These are phyloP conservation scores for Petrocephalus zakoni DNA, from an alignment of 2,113 vertebrate genomes.

Conservation along the genomic window DNA sequence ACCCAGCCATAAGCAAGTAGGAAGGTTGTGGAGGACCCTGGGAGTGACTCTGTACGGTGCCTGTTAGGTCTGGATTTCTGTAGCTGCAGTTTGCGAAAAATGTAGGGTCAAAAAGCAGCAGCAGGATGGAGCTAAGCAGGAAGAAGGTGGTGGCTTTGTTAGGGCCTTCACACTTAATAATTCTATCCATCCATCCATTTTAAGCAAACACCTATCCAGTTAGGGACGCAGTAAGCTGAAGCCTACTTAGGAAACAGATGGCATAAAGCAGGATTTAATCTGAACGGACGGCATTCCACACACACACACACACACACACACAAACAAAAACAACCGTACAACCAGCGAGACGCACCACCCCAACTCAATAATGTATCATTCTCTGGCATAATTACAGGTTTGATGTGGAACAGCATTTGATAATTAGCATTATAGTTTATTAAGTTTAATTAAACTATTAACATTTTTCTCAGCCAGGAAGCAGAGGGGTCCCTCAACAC, in stretches of 20 bases:
- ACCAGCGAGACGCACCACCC: neutral
- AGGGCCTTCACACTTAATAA: neutral
- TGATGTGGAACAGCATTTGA: constrained; percentile 1
- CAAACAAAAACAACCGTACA: too few relatives aligned
- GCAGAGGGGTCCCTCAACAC: neutral
- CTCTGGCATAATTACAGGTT: neutral
- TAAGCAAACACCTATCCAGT: neutral
- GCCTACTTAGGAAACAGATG: neutral
- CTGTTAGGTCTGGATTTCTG: neutral
- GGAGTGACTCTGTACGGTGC: neutral
- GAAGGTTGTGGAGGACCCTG: too few relatives aligned
- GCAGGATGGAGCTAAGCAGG: neutral
- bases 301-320: neutral
- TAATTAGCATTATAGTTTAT: neutral
- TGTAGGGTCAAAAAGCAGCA: neutral
- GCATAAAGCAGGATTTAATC: neutral
- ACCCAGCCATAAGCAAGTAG: too few relatives aligned
- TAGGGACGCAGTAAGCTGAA: neutral
- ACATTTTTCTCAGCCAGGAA: constrained; percentile 1
- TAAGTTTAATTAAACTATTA: constrained; percentile 4
- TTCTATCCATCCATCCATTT: neutral
- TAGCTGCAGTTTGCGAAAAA: neutral
- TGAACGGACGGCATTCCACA: neutral
- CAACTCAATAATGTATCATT: neutral
- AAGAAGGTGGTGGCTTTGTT: neutral